Conservation (phyloP, 2,888 invertebrate species). For the Amorpha juglandis region DNA sequence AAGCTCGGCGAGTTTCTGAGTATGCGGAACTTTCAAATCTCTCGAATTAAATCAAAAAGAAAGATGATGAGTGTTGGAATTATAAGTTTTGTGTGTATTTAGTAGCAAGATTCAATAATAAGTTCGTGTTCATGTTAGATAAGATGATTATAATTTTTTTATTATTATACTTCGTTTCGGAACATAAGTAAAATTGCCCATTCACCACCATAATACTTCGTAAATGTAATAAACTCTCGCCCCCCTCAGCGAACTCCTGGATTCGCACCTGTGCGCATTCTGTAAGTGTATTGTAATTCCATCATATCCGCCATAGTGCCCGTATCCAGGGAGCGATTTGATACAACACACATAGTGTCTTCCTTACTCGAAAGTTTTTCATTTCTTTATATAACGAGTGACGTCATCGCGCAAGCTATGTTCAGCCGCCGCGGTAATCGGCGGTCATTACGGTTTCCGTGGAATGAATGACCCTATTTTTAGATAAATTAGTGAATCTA, state of each 20-base stretch:
- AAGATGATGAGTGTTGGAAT: too few relatives aligned
- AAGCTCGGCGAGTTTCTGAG: too few relatives aligned
- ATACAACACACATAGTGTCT: neutral
- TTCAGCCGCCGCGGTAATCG: conserved; percentile 3
- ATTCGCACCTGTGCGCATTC: neutral
- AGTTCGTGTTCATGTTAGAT: too few relatives aligned
- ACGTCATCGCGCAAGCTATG: conserved; percentile 1
- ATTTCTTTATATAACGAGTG: conserved; percentile 1
- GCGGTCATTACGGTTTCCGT: conserved; percentile 14
- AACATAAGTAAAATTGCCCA: too few relatives aligned
- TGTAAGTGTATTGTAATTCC: conserved; percentile 11
- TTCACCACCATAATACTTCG: too few relatives aligned
- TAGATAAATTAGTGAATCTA: neutral
- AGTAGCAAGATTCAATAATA: too few relatives aligned
- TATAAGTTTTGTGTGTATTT: too few relatives aligned
- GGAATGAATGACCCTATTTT: conserved; percentile 12
- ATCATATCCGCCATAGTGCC: conserved; percentile 2
- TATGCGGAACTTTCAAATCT: too few relatives aligned
- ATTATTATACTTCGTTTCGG: too few relatives aligned
- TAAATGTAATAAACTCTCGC: too few relatives aligned
- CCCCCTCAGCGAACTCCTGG: neutral
- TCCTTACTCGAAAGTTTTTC: neutral
- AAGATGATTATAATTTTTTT: too few relatives aligned
- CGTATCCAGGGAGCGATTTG: neutral
- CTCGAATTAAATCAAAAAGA: too few relatives aligned